Conservation (phyloP, 2,113 vertebrate genomes). For the Barbus barbus region DNA sequence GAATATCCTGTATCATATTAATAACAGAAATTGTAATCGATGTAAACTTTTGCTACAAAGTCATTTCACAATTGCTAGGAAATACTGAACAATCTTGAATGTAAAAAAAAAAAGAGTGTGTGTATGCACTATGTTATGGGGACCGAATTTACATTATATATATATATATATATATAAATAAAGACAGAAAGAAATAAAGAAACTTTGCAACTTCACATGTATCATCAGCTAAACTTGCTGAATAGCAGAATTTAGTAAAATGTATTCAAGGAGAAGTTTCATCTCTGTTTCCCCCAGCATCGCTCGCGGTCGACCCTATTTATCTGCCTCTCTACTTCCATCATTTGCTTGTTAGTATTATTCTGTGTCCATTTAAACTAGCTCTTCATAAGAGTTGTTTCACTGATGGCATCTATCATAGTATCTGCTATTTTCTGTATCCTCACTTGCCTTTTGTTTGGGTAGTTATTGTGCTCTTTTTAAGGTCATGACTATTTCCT, state of each 20-base stretch:
- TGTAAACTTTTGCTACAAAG: too few species aligned
- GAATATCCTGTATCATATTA: too few species aligned
- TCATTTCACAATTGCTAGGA: too few species aligned
- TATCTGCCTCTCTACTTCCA: slow-evolving; percentile 37
- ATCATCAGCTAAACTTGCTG: slow-evolving; percentile 45
- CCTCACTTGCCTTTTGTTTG: slow-evolving; percentile 37
- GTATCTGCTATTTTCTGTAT: slow-evolving; percentile 35
- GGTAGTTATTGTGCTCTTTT: slow-evolving; percentile 26
- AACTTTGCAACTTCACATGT: neutral
- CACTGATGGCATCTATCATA: slow-evolving; percentile 23
- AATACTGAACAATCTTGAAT: too few species aligned
- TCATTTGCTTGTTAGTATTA: slow-evolving; percentile 70
- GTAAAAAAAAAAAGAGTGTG: too few species aligned
- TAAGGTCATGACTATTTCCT: slow-evolving; percentile 12
- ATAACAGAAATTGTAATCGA: too few species aligned
- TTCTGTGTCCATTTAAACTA: slow-evolving; percentile 75
- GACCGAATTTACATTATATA: too few species aligned
- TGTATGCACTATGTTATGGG: too few species aligned
- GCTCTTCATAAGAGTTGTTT: slow-evolving; percentile 37
- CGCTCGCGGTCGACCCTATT: slow-evolving; percentile 36
- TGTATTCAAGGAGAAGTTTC: slow-evolving; percentile 64
- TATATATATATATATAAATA: too few species aligned
- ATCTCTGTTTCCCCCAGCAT: slow-evolving; percentile 43
- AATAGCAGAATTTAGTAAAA: slow-evolving; percentile 69
- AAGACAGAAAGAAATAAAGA: too few species aligned